Base-by-base conservation (phyloP, 2,888 invertebrate species). In the Chironomus tentans region DNA sequence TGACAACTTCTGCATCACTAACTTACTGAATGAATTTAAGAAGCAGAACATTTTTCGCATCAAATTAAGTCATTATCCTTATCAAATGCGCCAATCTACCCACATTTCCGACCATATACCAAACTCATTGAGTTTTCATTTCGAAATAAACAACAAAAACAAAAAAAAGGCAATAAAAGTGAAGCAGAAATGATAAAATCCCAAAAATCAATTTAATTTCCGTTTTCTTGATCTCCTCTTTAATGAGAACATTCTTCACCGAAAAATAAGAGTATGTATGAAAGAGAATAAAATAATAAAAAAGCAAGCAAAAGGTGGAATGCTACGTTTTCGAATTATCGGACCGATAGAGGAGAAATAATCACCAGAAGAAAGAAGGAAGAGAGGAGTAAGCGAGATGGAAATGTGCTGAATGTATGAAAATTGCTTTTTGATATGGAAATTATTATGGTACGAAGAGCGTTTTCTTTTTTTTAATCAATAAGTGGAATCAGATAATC, bases 391-490 rank as follows among this genome's bases (percentile, higher is more conserved):
- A 38, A 18, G 3, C n/a, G 56, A 56, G 56, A 56, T 56, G 56
- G 70, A 15, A 46, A n/a, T 70, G 38, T 38, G 38, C 38, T 38
- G 38, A 38, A 38, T 70, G 46, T 46, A 70, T n/a, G 70, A 70
- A 70, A 70, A 70, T 70, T 70, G 70, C 48, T 70, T 70, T 70
- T 70, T 70, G 70, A 70, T 70, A 70, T 70, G 70, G 70, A 70
- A 70, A 70, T 69, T 69, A 46, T 38, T 46, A 28, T 15, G 22
- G 21, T 13, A 24, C 13, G 68, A 15, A 56, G 56, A 56, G 56
- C n/a, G 18, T 15, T 38, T 38, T 38, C 56, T 18, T n/a, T 15
- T 56, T 56, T 56, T 56, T 56, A 56, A 56, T 56, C 56, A 56
- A 56, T 15, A 18, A 56, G 21, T 21, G 24, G 13, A 65, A 65